Conservation (phyloP, 1,140 invertebrate species). For the Tetranychus urticae region DNA sequence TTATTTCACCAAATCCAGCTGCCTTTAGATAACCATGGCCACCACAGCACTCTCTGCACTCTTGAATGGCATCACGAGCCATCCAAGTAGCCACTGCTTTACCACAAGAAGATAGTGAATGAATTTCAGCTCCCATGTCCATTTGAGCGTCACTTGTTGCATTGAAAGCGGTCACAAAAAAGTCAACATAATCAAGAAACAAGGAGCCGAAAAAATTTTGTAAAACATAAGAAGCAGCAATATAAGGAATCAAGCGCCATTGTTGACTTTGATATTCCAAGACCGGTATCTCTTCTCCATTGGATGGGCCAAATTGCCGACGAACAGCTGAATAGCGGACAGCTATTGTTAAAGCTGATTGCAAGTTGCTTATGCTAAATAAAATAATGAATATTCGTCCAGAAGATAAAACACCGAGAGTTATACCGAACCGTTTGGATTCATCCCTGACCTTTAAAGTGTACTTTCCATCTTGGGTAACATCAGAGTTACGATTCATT, state of each 20-base stretch:
- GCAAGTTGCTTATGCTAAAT: slow-evolving; percentile 41
- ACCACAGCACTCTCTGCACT: slow-evolving; percentile 67
- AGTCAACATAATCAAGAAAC: slow-evolving; percentile 23
- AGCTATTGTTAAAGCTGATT: slow-evolving; percentile 51
- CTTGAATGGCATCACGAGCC: slow-evolving; percentile 57
- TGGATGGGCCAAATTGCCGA: slow-evolving; percentile 54
- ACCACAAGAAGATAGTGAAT: slow-evolving; percentile 59
- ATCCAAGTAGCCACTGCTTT: slow-evolving; percentile 71
- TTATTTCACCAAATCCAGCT: slow-evolving; percentile 51
- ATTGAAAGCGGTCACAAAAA: slow-evolving; percentile 27
- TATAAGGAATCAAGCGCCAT: slow-evolving; percentile 67
- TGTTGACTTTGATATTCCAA: slow-evolving; percentile 76
- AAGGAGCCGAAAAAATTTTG: slow-evolving; percentile 40
- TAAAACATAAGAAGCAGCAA: slow-evolving; percentile 54
- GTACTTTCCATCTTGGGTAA: slow-evolving; percentile 58
- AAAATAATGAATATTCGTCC: slow-evolving; percentile 43
- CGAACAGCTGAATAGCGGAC: slow-evolving; percentile 67
- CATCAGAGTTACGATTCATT: slow-evolving; percentile 63
- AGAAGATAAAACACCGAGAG: slow-evolving; percentile 51
- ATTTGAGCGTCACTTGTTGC: slow-evolving; percentile 20
- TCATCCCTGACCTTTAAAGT: slow-evolving; percentile 23
- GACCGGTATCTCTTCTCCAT: slow-evolving; percentile 42
- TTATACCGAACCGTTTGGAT: slow-evolving; percentile 6
- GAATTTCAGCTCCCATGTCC: slow-evolving; percentile 55
- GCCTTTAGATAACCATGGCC: slow-evolving; percentile 38